Base-by-base conservation (phyloP, 1,140 invertebrate species). In the Euura lappo region DNA sequence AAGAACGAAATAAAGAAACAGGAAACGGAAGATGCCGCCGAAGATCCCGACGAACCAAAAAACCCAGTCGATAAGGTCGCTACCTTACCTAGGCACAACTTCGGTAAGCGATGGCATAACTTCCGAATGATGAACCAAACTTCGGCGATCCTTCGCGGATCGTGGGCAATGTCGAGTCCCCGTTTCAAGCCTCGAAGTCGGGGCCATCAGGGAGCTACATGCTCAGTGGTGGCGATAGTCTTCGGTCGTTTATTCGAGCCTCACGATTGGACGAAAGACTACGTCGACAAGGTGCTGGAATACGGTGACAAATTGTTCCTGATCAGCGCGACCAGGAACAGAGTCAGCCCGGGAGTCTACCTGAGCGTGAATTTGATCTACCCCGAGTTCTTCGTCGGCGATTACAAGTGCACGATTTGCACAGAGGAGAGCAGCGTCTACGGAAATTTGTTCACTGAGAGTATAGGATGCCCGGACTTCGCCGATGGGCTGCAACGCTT, bases 181-280 rank as follows among this genome's bases (percentile, higher is more conserved):
- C 78, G 75, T 5, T 86, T 85, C 70, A 84, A 83, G 44, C 74
- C 77, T n/a, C 69, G 69, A 71, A 85, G 83, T 42, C 81, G 84
- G 2, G 83, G 83, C 4, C 71, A 77, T 0, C 84, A 86, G 68
- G 82, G 72, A 2, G 78, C 78, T 3, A 74, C 84, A 0, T 75
- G 74, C 0, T 78, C 81, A 2, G 76, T 80, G 0, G 75, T 84
- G 0, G 78, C 82, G 0, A 78, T 85, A 6, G 77, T 80, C 7
- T 81, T 81, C 28, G 79, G 81, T 0, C 77, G 76, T 4, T 10
- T 85, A 0, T 75, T 83, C 28, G 74, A 85, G 2, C 80, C 80
- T 3, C 77, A 78, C 28, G 74, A 79, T 0, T 86, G 84, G 84
- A 74, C 74, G 2, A 64, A 46, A 4, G 65, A 72, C 8, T 73